Conservation (phyloP, 1,140 invertebrate genomes). For the Sminthurinus signatus region DNA sequence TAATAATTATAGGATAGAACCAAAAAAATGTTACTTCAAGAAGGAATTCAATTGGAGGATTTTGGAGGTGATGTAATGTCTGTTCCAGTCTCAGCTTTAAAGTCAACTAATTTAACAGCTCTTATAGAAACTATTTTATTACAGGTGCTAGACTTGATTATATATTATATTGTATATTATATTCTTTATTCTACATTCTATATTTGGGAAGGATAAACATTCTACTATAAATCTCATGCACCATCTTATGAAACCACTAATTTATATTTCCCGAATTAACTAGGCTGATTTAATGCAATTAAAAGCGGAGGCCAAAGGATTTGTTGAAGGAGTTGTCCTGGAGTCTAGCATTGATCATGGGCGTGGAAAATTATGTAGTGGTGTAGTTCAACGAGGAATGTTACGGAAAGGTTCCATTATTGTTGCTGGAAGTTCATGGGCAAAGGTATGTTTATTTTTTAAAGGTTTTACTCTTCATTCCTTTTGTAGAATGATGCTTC, state of each 20-base stretch:
- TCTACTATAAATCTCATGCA: no score
- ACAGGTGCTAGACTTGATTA: no score
- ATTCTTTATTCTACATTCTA: no score
- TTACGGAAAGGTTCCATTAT: slow-evolving; percentile 72
- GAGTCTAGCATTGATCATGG: slow-evolving; percentile 71
- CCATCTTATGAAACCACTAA: no score
- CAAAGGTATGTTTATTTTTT: slow-evolving; percentile 62
- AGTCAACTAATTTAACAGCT: slow-evolving; percentile 67
- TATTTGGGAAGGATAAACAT: no score
- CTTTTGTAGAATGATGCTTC: no score
- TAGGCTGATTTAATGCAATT: slow-evolving; percentile 84
- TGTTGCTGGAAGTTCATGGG: slow-evolving; percentile 74
- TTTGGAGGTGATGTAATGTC: slow-evolving; percentile 88
- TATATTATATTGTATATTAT: no score
- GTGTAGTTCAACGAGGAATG: slow-evolving; percentile 82
- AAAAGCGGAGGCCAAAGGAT: slow-evolving; percentile 68
- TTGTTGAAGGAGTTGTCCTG: slow-evolving; percentile 82
- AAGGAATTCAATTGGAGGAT: slow-evolving; percentile 78
- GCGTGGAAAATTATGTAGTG: slow-evolving; percentile 72
- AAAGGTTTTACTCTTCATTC: no score
- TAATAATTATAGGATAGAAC: slow-evolving; percentile 50
- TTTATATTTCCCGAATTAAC: not conserved
- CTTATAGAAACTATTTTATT: slow-evolving; percentile 77
- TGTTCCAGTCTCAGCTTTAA: slow-evolving; percentile 84
- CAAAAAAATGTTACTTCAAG: slow-evolving; percentile 62